Percentiles rank a stretch among this genome's conserved stretches.
phyloP scores from a whole-genome alignment of 2,113 vertebrate species.

The Mugil cephalus region DNA sequence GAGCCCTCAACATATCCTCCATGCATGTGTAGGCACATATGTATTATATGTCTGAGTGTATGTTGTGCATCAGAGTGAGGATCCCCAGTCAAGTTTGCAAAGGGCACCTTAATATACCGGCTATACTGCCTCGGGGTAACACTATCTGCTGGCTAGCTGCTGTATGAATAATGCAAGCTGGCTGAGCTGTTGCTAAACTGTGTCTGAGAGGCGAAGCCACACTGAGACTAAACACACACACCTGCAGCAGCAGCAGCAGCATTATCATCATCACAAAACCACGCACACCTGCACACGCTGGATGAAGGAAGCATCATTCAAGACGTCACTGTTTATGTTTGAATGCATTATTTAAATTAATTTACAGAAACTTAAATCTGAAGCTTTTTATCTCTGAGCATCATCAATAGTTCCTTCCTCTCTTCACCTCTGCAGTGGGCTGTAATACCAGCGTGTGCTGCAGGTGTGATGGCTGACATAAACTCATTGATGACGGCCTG shows the following conservation, averaged over 20 bases:
- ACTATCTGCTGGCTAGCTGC: conserved; percentile 84
- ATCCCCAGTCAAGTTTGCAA: conserved; percentile 74
- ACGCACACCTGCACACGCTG: no score
- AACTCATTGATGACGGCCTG: conserved; percentile 79
- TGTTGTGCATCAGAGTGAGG: conserved; percentile 52
- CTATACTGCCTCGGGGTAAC: conserved; percentile 87
- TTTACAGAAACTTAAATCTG: no score
- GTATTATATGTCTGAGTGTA: conserved; percentile 56
- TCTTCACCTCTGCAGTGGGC: no score
- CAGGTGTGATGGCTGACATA: conserved; percentile 56
- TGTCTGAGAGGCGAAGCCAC: conserved; percentile 85
- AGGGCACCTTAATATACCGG: conserved; percentile 77
- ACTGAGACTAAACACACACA: conserved; percentile 72
- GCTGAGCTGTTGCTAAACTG: conserved; percentile 86
- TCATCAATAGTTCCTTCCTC: no score
- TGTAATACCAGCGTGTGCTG: no score
- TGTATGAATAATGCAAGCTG: conserved; percentile 91
- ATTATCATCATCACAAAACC: no score
- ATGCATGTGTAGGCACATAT: conserved; percentile 25
- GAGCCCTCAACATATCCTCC: conserved; percentile 1
- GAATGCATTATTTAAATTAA: no score
- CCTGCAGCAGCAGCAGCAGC: no score
- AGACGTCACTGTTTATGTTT: no score
- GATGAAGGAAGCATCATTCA: no score
- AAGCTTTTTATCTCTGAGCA: no score